These are phyloP conservation scores for Digitonthophagus gazella DNA, from an alignment of 2,888 invertebrate species.

Conservation along the genomic window DNA sequence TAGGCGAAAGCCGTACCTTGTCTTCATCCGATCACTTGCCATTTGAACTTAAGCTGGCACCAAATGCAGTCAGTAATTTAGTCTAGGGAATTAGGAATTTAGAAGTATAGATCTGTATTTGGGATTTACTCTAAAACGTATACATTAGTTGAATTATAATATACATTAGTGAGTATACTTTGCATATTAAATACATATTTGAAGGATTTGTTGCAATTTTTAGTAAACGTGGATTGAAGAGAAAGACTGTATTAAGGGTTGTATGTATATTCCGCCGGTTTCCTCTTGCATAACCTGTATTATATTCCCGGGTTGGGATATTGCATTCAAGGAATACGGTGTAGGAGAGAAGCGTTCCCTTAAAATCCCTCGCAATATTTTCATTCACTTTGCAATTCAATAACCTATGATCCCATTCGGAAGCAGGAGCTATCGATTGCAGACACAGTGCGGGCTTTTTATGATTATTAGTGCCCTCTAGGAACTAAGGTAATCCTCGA, in stretches of 20 bases:
- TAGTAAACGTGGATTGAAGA: too few relatives aligned
- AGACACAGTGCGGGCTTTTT: background rate
- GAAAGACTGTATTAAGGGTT: too few relatives aligned
- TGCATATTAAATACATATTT: too few relatives aligned
- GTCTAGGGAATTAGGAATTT: background rate
- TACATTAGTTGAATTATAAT: too few relatives aligned
- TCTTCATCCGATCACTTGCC: background rate
- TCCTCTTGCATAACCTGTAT: too few relatives aligned
- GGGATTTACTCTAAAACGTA: background rate
- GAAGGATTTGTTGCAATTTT: too few relatives aligned
- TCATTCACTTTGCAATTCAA: background rate
- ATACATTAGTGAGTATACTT: too few relatives aligned
- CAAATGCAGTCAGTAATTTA: background rate
- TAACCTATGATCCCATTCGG: background rate
- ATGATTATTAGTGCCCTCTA: background rate
- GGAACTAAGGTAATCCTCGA: background rate
- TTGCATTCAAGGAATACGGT: background rate
- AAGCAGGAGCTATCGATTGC: background rate
- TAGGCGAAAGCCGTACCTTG: background rate
- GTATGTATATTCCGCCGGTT: too few relatives aligned
- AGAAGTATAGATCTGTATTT: background rate
- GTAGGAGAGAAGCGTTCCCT: background rate
- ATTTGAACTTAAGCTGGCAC: background rate
- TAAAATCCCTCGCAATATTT: background rate
- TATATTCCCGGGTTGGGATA: background rate